Base-by-base conservation (phyloP, 2,888 invertebrate species). In the Coelogynopora nodosa region DNA sequence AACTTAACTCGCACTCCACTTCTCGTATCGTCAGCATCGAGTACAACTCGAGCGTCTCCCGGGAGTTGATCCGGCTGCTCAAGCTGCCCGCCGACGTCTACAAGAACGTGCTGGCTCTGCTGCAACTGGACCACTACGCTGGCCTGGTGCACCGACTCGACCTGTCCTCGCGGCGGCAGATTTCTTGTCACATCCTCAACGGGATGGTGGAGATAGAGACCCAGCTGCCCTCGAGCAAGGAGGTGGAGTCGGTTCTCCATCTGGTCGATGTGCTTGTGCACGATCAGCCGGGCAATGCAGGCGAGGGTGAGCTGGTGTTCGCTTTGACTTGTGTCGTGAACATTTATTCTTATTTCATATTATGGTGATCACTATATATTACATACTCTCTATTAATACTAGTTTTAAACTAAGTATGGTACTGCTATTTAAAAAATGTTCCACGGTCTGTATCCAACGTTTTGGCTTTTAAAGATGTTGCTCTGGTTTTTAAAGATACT, bases 71-170 rank as follows among this genome's bases (percentile, higher is more conserved):
- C 90, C 95, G 96, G 90, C 94, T 99, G 87, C 94, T 99, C 90
- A 96, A 97, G 92, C 95, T 98, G 82, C 98, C 98, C 0, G 94
- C 98, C 0, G 97, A 98, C 91, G 95, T 95, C 90, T 98, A 98
- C 93, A 96, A 96, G 92, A 95, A 97, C 92, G 94, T 97, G 18
- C 93, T 98, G 82, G 95, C 95, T 0, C 94, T 99, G 23, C 94
- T 97, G 87, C 94, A 95, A 90, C 93, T 99, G 88, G 94, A 95
- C 90, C 95, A 97, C 93, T 99, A 96, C 90, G 94, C 95, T 2
- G 95, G 95, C 0, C 93, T 98, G 74, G 94, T 97, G 90, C 94
- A 95, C 81, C 95, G 95, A 90, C 94, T 98, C 90, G 97, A 97
- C 92, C 96, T 95, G 90, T 94, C 94, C 0, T 91, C 92, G 84